Evolutionary conservation across 2,888 invertebrate species (phyloP).

Genomic region (Pilophorus perplexus): DNA sequence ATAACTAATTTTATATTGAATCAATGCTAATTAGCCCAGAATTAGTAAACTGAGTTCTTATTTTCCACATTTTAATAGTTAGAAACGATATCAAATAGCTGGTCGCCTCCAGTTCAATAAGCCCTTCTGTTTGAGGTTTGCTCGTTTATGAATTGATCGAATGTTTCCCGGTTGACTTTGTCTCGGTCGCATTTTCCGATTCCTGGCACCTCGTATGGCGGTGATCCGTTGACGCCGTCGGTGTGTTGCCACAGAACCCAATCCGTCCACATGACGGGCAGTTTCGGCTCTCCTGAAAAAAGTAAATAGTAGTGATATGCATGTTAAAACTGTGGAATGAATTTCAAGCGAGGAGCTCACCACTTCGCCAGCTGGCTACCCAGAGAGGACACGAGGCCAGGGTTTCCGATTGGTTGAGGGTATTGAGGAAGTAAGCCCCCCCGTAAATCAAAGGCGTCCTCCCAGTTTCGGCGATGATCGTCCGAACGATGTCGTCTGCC

Average conservation of each 20-base stretch:
- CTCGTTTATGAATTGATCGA: too few relatives aligned
- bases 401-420: conserved; percentile 1
- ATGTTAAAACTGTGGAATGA: too few relatives aligned
- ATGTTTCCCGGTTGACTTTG: too few relatives aligned
- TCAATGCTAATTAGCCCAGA: too few relatives aligned
- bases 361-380: conserved; percentile 40
- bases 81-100: too few relatives aligned
- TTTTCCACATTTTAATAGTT: too few relatives aligned
- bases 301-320: too few relatives aligned
- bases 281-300: background rate
- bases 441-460: conserved; percentile 44
- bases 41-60: too few relatives aligned
- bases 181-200: conserved; percentile 45
- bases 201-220: conserved; percentile 44
- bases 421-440: conserved; percentile 37
- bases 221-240: conserved; percentile 38
- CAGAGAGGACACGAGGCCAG: conserved; percentile 43
- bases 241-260: conserved; percentile 48
- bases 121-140: too few relatives aligned
- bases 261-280: conserved; percentile 42
- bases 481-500: conserved; percentile 41
- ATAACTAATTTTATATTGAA: too few relatives aligned
- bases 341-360: too few relatives aligned
- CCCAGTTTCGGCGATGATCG: conserved; percentile 36
- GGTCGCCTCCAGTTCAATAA: too few relatives aligned